Percentiles rank a stretch among this genome's conserved stretches.
Conservation (phyloP, 2,113 vertebrate species). For the Copsychus sechellarum region DNA sequence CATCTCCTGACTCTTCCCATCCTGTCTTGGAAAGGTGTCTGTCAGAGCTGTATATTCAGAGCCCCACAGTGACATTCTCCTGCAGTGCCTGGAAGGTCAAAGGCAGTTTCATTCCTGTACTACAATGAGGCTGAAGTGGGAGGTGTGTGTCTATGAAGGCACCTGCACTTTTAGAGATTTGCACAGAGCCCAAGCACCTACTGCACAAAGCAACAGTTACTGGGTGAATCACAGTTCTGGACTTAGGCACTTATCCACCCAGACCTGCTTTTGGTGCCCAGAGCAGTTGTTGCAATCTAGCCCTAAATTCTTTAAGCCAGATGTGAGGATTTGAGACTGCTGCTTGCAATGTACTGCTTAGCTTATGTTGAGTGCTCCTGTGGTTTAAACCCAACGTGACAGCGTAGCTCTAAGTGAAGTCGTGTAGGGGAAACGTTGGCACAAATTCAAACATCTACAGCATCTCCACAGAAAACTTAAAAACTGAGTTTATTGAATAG, state of each 20-base stretch:
- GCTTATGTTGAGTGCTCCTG: neutral
- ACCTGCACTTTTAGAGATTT: neutral
- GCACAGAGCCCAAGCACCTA: neutral
- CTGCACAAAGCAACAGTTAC: neutral
- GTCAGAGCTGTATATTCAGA: rapidly evolving
- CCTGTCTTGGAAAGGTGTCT: neutral
- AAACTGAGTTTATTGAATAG: conserved; percentile 23
- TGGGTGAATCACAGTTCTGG: neutral
- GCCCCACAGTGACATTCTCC: neutral
- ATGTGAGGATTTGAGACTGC: neutral
- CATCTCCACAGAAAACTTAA: neutral
- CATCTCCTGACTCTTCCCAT: neutral
- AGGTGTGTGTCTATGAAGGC: neutral
- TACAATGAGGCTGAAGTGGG: neutral
- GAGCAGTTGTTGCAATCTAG: neutral
- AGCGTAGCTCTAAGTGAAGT: rapidly evolving
- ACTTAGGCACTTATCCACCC: neutral
- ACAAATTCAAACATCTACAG: neutral
- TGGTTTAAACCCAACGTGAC: neutral
- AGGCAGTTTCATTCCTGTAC: neutral
- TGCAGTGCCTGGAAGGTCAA: neutral
- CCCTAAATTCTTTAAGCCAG: neutral
- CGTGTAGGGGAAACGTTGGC: rapidly evolving
- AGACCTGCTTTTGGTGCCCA: neutral
- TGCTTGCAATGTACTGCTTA: neutral